These are phyloP conservation scores for Andrena minutula DNA, from an alignment of 2,888 invertebrate species.

Conservation along the genomic window DNA sequence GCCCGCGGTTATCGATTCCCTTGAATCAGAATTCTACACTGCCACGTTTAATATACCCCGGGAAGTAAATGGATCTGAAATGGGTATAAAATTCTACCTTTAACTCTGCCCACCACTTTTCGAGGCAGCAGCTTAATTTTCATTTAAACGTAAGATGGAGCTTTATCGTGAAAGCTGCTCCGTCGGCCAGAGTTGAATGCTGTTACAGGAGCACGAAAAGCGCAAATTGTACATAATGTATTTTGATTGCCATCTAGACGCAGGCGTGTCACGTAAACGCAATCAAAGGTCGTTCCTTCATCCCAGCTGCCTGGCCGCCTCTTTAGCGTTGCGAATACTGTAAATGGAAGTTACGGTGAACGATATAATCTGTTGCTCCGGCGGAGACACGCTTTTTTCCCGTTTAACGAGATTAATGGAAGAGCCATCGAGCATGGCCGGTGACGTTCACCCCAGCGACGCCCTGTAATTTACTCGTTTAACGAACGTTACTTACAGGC, in stretches of 20 bases:
- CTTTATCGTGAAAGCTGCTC: slow-evolving; percentile 37
- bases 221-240: slow-evolving; percentile 25
- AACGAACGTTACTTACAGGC: slow-evolving; percentile 18
- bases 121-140: slow-evolving; percentile 11
- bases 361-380: slow-evolving; percentile 40
- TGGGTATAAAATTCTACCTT: not conserved
- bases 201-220: not conserved
- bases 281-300: slow-evolving; percentile 56
- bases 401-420: slow-evolving; percentile 38
- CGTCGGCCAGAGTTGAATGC: not conserved
- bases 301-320: not conserved
- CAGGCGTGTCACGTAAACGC: slow-evolving; percentile 51
- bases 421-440: slow-evolving; percentile 12
- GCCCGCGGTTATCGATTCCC: too few relatives aligned
- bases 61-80: not conserved
- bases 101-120: not conserved
- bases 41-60: not conserved
- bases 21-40: too few relatives aligned
- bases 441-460: not conserved
- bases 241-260: slow-evolving; percentile 50
- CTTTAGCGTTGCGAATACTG: slow-evolving; percentile 26
- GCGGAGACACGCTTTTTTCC: slow-evolving; percentile 19
- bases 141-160: slow-evolving; percentile 18
- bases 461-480: slow-evolving; percentile 19
- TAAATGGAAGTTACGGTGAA: slow-evolving; percentile 23